Percentiles rank a stretch among this genome's conserved stretches.
Evolutionary conservation across 2,797 vertebrate genomes (phyloP).

Genomic region (Anableps anableps): DNA sequence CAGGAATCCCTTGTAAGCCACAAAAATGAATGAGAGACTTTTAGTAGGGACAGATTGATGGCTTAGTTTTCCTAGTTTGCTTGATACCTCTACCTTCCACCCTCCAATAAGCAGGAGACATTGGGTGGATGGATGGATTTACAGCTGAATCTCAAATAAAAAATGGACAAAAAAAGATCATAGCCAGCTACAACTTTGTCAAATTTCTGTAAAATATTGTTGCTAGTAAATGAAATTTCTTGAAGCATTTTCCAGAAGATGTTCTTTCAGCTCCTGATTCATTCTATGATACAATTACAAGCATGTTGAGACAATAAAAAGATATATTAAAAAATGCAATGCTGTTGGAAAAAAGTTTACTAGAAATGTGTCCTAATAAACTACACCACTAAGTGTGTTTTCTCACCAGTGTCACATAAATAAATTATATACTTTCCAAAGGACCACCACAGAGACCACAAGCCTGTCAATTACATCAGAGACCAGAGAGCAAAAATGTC

Average conservation of each 20-base stretch:
- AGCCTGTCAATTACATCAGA: background rate
- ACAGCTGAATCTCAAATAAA: background rate
- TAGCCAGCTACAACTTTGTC: background rate
- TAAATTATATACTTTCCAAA: slow-evolving; percentile 1
- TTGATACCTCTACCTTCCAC: background rate
- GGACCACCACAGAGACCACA: background rate
- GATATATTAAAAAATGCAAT: background rate
- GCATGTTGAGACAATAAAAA: background rate
- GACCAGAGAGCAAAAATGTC: slow-evolving; percentile 6
- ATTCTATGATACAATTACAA: background rate
- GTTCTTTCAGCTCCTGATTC: background rate
- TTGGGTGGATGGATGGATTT: background rate
- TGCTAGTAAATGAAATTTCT: background rate
- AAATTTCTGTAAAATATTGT: background rate
- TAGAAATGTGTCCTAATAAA: background rate
- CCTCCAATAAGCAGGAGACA: background rate
- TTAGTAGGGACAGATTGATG: background rate
- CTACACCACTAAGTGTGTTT: background rate
- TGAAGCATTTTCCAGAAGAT: background rate
- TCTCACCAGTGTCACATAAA: background rate
- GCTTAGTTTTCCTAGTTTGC: background rate
- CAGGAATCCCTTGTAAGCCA: background rate
- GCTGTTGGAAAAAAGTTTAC: background rate
- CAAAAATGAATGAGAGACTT: background rate
- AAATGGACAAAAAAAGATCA: background rate